phyloP scores from a whole-genome alignment of 1,140 invertebrate species.

The Leucophenga varia region DNA sequence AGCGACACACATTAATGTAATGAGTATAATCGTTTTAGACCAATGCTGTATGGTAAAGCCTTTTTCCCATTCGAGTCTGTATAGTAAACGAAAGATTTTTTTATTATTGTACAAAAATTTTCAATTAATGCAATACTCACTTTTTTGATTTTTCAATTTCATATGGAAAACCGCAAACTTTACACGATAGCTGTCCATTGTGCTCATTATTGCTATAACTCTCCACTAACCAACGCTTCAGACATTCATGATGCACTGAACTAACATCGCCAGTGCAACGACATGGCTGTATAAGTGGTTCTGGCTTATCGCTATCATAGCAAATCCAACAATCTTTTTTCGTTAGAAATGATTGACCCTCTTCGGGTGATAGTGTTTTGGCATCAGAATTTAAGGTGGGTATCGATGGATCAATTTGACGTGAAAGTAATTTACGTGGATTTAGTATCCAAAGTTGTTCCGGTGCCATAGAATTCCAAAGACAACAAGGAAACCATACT shows the following conservation, averaged over 20 bases:
- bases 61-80: constrained; percentile 75
- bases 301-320: constrained; percentile 78
- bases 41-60: constrained; percentile 80
- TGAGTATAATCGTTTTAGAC: constrained; percentile 65
- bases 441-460: constrained; percentile 92
- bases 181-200: constrained; percentile 70
- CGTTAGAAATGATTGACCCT: constrained; percentile 57
- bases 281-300: constrained; percentile 87
- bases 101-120: neutral
- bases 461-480: constrained; percentile 95
- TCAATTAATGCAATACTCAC: constrained; percentile 36
- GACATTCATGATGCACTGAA: constrained; percentile 87
- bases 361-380: constrained; percentile 50
- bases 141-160: constrained; percentile 70
- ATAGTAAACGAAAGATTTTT: neutral
- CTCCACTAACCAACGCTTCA: constrained; percentile 85
- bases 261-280: constrained; percentile 87
- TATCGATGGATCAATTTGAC: constrained; percentile 58
- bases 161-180: constrained; percentile 78
- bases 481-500: constrained; percentile 90
- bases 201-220: constrained; percentile 48
- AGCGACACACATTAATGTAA: constrained; percentile 74
- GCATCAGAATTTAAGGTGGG: constrained; percentile 47
- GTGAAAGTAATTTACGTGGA: constrained; percentile 79
- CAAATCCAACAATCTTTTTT: constrained; percentile 90